phyloP scores from a whole-genome alignment of 1,140 invertebrate species.

The Drosophila seguyi region DNA sequence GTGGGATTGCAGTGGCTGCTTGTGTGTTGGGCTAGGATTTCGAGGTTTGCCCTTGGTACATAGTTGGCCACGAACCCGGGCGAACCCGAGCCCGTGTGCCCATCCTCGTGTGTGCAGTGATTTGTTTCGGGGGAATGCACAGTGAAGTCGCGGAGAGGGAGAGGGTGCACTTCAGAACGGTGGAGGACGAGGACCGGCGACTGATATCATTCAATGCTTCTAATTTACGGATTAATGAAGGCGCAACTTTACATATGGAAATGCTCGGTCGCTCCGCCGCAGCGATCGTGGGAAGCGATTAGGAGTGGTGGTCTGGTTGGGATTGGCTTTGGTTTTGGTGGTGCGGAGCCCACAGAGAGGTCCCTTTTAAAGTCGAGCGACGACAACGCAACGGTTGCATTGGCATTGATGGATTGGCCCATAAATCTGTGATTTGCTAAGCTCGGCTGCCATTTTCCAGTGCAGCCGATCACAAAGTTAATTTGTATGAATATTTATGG shows the following conservation, averaged over 20 bases:
- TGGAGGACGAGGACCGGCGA: slow-evolving; percentile 14
- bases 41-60: slow-evolving; percentile 29
- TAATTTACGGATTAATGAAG: slow-evolving; percentile 83
- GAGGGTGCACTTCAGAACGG: slow-evolving; percentile 59
- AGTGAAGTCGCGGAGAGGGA: background rate
- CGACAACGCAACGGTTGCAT: slow-evolving; percentile 7
- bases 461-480: slow-evolving; percentile 52
- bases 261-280: slow-evolving; percentile 35
- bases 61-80: slow-evolving; percentile 24
- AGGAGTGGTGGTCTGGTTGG: slow-evolving; percentile 21
- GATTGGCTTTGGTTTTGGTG: slow-evolving; percentile 2
- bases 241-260: slow-evolving; percentile 82
- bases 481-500: slow-evolving; percentile 66
- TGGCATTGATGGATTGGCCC: slow-evolving; percentile 80
- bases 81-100: slow-evolving; percentile 4
- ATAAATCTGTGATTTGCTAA: slow-evolving; percentile 83
- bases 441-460: slow-evolving; percentile 61
- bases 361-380: slow-evolving; percentile 25
- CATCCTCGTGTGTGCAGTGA: slow-evolving; percentile 55
- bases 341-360: slow-evolving; percentile 5
- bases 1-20: slow-evolving; percentile 50
- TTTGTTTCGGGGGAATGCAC: slow-evolving; percentile 53
- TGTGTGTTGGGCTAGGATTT: slow-evolving; percentile 39
- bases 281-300: slow-evolving; percentile 81
- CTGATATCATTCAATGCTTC: slow-evolving; percentile 78